phyloP scores from a whole-genome alignment of 2,888 invertebrate genomes.

The Macaria liturata region DNA sequence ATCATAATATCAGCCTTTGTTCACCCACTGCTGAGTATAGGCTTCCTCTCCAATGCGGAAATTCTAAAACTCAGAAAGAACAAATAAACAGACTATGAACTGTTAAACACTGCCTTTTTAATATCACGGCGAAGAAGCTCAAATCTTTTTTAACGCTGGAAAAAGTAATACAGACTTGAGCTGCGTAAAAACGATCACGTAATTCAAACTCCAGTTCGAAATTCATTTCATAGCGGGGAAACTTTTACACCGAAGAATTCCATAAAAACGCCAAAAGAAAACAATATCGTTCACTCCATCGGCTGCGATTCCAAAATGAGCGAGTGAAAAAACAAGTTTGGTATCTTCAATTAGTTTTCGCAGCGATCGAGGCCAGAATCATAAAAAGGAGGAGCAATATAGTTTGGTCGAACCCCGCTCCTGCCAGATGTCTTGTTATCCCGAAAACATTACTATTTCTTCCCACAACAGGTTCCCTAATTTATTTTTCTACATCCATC shows the following conservation, averaged over 20 bases:
- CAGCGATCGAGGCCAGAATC: constrained; percentile 60
- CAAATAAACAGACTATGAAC: too few species aligned
- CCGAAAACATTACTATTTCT: constrained; percentile 18
- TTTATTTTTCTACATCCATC: neutral
- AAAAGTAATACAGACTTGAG: constrained; percentile 23
- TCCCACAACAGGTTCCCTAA: neutral
- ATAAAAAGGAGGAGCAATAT: constrained; percentile 65
- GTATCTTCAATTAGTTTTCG: constrained; percentile 76
- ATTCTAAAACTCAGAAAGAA: neutral
- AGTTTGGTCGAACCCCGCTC: constrained; percentile 39
- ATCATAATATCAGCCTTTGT: too few species aligned
- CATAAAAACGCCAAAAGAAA: constrained; percentile 55
- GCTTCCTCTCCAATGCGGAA: too few species aligned
- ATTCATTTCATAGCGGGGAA: constrained; percentile 38
- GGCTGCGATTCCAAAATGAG: constrained; percentile 58
- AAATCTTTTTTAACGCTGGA: constrained; percentile 16
- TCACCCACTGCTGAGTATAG: too few species aligned
- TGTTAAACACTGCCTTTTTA: constrained; percentile 6
- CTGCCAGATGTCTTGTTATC: constrained; percentile 14
- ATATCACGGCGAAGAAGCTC: constrained; percentile 12
- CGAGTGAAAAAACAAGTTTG: constrained; percentile 68
- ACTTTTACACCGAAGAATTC: constrained; percentile 45
- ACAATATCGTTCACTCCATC: constrained; percentile 58
- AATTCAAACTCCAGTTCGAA: constrained; percentile 40
- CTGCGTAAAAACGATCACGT: constrained; percentile 37